Evolutionary conservation across 2,888 invertebrate species (phyloP), one percentile per base, ranked within the genome.

Genomic region (Scaptomyza flava): DNA sequence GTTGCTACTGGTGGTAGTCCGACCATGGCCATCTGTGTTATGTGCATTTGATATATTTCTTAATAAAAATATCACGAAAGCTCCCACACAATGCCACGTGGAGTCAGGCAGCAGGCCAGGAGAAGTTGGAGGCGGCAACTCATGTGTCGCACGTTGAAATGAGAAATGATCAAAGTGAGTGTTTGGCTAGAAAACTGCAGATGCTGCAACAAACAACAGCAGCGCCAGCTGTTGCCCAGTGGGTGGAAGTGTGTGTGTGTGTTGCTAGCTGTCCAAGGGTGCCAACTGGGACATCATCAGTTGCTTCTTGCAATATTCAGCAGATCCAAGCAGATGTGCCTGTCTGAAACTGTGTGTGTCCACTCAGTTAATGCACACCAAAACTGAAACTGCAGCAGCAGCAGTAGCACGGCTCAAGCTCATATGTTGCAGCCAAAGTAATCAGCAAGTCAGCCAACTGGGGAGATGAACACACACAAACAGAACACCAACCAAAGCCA

Each of bases 151-250:
- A 50, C 56, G 47, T 53, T 63, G 75, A 86, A 84, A 84, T 84
- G 83, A 84, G 87, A 89, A 89, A 84, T 84, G 89, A 84, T 89
- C 83, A 84, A 84, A 84, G 87, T 81, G 79, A 84, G 83, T 88
- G 89, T 84, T 87, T 89, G 81, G 68, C 75, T 81, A 66, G 65
- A 81, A 86, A 77, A 69, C 64, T 75, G 80, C 79, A 78, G 59
- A 75, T 67, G 63, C 67, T 54, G 71, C 65, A 71, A 52, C 68
- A 81, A 68, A 69, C 59, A 68, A 69, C 54, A 79, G 77, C 70
- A 73, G 74, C 57, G 73, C 71, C 77, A 73, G 77, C 69, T 81
- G 72, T 63, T 64, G 69, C 56, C 57, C 50, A 42, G 7, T 27
- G 33, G 2, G 33, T 12, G 31, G 31, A 8, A 31, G 33, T 36